Base-by-base conservation (phyloP, 2,113 vertebrate genomes). In the Rhinichthys klamathensis region DNA sequence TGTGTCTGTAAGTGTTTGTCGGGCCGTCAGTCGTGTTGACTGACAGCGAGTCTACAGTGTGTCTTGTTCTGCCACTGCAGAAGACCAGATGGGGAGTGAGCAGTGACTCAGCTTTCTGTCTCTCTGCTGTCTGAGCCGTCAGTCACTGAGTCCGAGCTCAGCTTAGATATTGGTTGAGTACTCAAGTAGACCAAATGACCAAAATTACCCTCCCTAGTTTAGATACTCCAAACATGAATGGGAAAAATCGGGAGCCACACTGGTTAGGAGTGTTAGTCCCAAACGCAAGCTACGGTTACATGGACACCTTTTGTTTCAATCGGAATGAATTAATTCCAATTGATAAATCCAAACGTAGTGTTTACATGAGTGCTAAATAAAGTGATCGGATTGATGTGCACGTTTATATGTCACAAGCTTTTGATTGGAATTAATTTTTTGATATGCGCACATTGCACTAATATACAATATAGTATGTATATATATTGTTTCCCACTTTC, bases 51-150 rank as follows among this genome's bases (percentile, higher is more conserved):
- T n/a, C 12, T 46, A 9, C 58, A 63, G 56, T 46, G 16, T 60
- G 13, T 65, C 38, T 80, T 23, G 38, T 16, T 80, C 60, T 80
- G 78, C 13, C 35, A 80, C 25, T 7, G 3, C 76, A 49, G 60
- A 65, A 63, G 15, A 80, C 10, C 23, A 79, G 76, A 61, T 13
- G 76, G 49, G 11, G 61, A 25, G 75, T 90, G 51, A 73, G 84
- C 88, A 90, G 60, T 80, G 78, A 65, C 60, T 65, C 60, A 80
- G 78, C 78, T 80, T 65, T 32, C 78, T 32, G 78, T 80, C 58
- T 49, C n/a, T 44, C 38, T 63, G 46, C 49, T 54, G 25, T 76
- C 74, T 54, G 25, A 13, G 67, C 35, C 67, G 1, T 10, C 15
- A 16, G 74, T 54, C 74, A 27, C 46, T 2, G 35, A 10, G 67